Percentiles rank a stretch among this genome's conserved stretches.
Conservation (phyloP, 1,140 invertebrate genomes). For the Centruroides sculpturatus region DNA sequence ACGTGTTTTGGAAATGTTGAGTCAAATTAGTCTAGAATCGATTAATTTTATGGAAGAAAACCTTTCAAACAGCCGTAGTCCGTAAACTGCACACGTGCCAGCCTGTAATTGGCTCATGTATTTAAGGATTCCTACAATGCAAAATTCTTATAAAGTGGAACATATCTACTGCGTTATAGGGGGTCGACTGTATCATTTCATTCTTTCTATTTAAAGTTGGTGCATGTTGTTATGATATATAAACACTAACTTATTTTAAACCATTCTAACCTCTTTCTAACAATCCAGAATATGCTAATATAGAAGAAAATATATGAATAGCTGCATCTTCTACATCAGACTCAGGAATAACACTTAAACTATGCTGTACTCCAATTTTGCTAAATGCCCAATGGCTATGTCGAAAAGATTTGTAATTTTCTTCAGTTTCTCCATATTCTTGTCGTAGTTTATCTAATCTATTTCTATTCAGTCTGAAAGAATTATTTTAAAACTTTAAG, state of each 20-base stretch:
- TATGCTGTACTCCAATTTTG: constrained; percentile 58
- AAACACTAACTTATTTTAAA: too few species aligned
- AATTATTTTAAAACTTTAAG: constrained; percentile 4
- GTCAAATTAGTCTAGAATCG: too few species aligned
- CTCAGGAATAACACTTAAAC: constrained; percentile 67
- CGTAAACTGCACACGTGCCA: too few species aligned
- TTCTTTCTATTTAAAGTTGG: background rate
- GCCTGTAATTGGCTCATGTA: too few species aligned
- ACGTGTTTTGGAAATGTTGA: too few species aligned
- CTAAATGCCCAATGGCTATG: constrained; percentile 82
- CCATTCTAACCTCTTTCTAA: constrained; percentile 27
- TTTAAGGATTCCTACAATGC: too few species aligned
- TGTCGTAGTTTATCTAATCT: constrained; percentile 53
- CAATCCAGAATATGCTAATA: constrained; percentile 66
- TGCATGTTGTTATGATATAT: too few species aligned
- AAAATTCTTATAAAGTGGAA: too few species aligned
- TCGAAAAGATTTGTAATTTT: constrained; percentile 73
- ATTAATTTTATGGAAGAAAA: too few species aligned
- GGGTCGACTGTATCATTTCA: too few species aligned
- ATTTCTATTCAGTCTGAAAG: constrained; percentile 60
- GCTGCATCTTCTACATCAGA: constrained; percentile 64
- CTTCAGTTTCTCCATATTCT: constrained; percentile 35
- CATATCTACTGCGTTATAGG: too few species aligned
- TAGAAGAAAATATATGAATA: constrained; percentile 44
- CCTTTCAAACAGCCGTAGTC: too few species aligned